Evolutionary conservation across 2,797 vertebrate genomes (phyloP), one percentile per base, ranked within the genome.

Genomic region (Odontamblyopus rebecca): DNA sequence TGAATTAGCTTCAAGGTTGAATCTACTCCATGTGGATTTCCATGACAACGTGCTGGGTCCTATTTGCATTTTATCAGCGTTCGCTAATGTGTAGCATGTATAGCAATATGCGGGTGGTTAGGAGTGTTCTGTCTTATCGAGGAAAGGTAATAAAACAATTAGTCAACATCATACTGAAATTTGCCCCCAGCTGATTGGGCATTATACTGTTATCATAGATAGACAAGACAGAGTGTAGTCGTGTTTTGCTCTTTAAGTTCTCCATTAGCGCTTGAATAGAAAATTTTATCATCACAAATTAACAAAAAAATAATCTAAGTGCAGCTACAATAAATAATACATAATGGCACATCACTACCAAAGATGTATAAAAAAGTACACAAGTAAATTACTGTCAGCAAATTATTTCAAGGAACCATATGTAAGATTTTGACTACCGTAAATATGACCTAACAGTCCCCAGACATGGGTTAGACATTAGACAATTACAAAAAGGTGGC

Each of bases 1-100:
- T 38, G 60, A 67, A 50, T 66, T 66, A 8, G 59, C 53, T 71
- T 71, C 23, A 23, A 53, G 26, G 68, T 71, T 70, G 54, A 63
- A 35, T 50, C 53, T 3, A 72, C 59, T 61, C 7, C 38, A n/a
- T 44, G 44, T 50, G 26, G n/a, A 59, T 57, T 67, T 48, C 48
- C 63, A 4, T 61, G 53, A 68, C 73, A 70, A 61, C 29, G 13
- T 8, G 29, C 48, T 27, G 9, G 54, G 26, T 54, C 16, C 30
- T n/a, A 54, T 76, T 70, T 72, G 51, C 30, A 56, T 68, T 23
- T 68, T 57, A 57, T 50, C 64, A 66, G 15, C 13, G 26, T 44
- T 29, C 44, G 26, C 26, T 66, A 50, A 66, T 50, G 44, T 66
- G 26, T 66, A 18, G 44, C 44, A 27, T 66, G 64, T 66, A 30